Evolutionary conservation across 2,888 invertebrate genomes (phyloP).

Genomic region (Orthosia cruda): DNA sequence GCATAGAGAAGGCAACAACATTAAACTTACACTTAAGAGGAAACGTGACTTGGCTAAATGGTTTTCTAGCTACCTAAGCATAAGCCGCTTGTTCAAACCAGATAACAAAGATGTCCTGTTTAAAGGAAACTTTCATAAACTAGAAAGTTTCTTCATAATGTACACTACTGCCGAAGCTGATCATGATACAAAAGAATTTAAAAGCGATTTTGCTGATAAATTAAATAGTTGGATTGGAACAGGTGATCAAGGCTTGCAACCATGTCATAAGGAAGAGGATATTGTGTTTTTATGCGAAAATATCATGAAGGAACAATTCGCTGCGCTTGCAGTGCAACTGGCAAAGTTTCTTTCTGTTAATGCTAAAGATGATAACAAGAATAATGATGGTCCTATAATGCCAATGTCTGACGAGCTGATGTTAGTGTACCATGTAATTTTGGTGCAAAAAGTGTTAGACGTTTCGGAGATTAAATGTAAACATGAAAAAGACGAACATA

Average conservation of each 20-base stretch:
- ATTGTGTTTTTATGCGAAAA: constrained; percentile 37
- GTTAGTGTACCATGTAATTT: constrained; percentile 47
- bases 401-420: constrained; percentile 50
- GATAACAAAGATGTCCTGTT: constrained; percentile 39
- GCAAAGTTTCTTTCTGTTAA: constrained; percentile 29
- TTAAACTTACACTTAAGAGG: constrained; percentile 33
- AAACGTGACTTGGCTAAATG: constrained; percentile 44
- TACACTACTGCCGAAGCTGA: constrained; percentile 57
- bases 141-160: constrained; percentile 52
- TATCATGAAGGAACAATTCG: constrained; percentile 45
- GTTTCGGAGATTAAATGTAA: constrained; percentile 33
- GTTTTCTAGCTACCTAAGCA: constrained; percentile 49
- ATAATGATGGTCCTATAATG: constrained; percentile 8
- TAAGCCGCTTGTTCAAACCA: constrained; percentile 38
- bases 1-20: constrained; percentile 50
- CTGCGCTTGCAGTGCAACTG: constrained; percentile 35
- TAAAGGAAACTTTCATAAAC: constrained; percentile 33
- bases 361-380: not conserved
- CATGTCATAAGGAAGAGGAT: constrained; percentile 26
- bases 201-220: constrained; percentile 10
- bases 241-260: constrained; percentile 30
- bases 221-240: constrained; percentile 49
- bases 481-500: constrained; percentile 25
- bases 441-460: constrained; percentile 43
- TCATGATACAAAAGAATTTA: not conserved